Evolutionary conservation across 1,140 invertebrate genomes (phyloP).

Genomic region (Conus ventricosus): DNA sequence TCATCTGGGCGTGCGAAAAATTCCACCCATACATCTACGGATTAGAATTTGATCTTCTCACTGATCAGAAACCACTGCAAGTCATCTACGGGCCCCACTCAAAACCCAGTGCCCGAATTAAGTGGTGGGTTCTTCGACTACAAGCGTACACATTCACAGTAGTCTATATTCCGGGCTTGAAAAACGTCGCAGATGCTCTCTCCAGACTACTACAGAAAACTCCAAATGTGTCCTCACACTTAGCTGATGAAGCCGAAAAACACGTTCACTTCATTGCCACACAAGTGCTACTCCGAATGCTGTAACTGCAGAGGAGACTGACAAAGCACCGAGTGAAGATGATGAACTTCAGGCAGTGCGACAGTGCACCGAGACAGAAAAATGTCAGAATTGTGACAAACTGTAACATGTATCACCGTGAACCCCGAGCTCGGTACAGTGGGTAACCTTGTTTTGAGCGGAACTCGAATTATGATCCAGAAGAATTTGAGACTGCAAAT

Average conservation of each 20-base stretch:
- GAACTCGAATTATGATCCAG: slow-evolving; percentile 42
- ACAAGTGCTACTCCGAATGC: slow-evolving; percentile 37
- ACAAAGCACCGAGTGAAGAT: slow-evolving; percentile 3
- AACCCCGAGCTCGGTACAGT: slow-evolving; percentile 40
- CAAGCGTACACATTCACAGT: slow-evolving; percentile 53
- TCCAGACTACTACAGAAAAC: slow-evolving; percentile 36
- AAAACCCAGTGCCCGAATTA: slow-evolving; percentile 52
- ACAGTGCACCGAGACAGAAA: background rate
- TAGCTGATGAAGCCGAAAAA: slow-evolving; percentile 32
- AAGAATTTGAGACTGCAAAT: slow-evolving; percentile 22
- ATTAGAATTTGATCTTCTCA: slow-evolving; percentile 67
- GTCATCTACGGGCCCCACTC: slow-evolving; percentile 49
- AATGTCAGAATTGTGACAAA: slow-evolving; percentile 17
- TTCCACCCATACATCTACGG: slow-evolving; percentile 74
- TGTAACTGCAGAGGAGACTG: slow-evolving; percentile 32
- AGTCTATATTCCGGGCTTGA: slow-evolving; percentile 36
- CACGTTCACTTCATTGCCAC: slow-evolving; percentile 27
- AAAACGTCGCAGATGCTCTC: slow-evolving; percentile 51
- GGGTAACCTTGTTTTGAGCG: slow-evolving; percentile 42
- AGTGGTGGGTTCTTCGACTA: slow-evolving; percentile 53
- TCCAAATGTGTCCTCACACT: background rate
- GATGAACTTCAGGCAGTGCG: slow-evolving; percentile 2
- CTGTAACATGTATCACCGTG: slow-evolving; percentile 20
- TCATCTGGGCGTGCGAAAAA: slow-evolving; percentile 73
- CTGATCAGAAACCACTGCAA: slow-evolving; percentile 68